A percentile compares a stretch with the other conserved stretches of the same genome.
Evolutionary conservation across 2,888 invertebrate genomes (phyloP).

Genomic region (Cantharis lateralis): DNA sequence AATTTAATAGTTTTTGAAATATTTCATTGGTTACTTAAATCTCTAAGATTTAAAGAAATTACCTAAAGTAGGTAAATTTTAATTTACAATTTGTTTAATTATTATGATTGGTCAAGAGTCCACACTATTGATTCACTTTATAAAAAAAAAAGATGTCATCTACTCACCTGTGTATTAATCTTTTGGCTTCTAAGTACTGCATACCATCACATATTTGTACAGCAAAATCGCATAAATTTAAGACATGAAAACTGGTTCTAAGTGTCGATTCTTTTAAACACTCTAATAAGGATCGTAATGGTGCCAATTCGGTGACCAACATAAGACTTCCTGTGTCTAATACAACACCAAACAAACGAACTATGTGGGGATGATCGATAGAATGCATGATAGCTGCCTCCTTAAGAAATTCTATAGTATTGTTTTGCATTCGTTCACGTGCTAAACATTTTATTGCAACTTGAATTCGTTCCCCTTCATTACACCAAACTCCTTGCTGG

Average conservation of each 20-base stretch:
- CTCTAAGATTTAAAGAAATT: too few relatives aligned
- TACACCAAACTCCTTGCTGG: slow-evolving; percentile 96
- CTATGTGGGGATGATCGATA: slow-evolving; percentile 96
- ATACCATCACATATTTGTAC: slow-evolving; percentile 97
- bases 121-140: background rate
- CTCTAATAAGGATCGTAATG: slow-evolving; percentile 90
- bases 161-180: slow-evolving; percentile 86
- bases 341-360: slow-evolving; percentile 96
- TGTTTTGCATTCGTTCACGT: slow-evolving; percentile 92
- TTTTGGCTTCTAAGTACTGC: slow-evolving; percentile 94
- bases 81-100: too few relatives aligned
- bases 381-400: slow-evolving; percentile 99
- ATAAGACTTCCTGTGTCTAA: slow-evolving; percentile 77
- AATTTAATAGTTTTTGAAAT: too few relatives aligned
- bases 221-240: slow-evolving; percentile 92
- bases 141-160: background rate
- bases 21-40: too few relatives aligned
- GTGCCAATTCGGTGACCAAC: slow-evolving; percentile 89
- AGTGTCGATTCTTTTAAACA: slow-evolving; percentile 93
- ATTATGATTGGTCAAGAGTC: background rate
- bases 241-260: slow-evolving; percentile 88
- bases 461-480: slow-evolving; percentile 84
- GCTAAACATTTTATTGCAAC: slow-evolving; percentile 97
- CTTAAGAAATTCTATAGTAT: slow-evolving; percentile 95
- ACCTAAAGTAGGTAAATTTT: too few relatives aligned